phyloP scores from a whole-genome alignment of 2,113 vertebrate species.

The Rattus norvegicus region GRCr8 NC_086028.1:2869501-2870000 shows the following conservation, averaged over 20 bases:
- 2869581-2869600: too few relatives aligned
- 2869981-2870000: too few relatives aligned
- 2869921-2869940: too few relatives aligned
- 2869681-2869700: not conserved
- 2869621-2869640: not conserved
- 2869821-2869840: not conserved
- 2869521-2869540: too few relatives aligned
- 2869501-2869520: too few relatives aligned
- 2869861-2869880: not conserved
- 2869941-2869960: too few relatives aligned
- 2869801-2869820: not conserved
- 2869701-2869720: not conserved
- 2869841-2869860: not conserved
- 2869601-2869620: too few relatives aligned
- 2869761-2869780: not conserved
- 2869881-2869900: not conserved
- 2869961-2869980: too few relatives aligned
- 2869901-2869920: not conserved
- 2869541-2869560: too few relatives aligned
- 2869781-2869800: not conserved
- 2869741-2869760: not conserved
- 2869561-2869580: too few relatives aligned
- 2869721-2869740: not conserved
- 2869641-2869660: not conserved
- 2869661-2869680: not conserved